phyloP scores from a whole-genome alignment of 2,113 vertebrate genomes.

The Tragelaphus strepsiceros region DNA sequence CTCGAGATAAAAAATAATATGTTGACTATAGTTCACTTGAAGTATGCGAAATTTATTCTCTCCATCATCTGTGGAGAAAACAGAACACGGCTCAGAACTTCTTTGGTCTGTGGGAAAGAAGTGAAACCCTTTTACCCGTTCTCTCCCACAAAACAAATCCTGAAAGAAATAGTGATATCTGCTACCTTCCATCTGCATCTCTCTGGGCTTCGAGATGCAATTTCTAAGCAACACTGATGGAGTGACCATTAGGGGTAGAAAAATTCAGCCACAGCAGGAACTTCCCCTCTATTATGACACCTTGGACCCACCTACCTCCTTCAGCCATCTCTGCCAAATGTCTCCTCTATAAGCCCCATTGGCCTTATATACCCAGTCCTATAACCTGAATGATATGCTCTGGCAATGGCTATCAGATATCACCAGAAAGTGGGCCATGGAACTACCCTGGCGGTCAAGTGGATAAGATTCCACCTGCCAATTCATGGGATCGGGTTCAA shows the following conservation, averaged over 20 bases:
- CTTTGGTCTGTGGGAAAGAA: neutral
- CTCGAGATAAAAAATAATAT: accelerated
- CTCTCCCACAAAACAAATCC: neutral
- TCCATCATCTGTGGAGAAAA: conserved; percentile 43
- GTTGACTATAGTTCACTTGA: accelerated
- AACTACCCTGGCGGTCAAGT: neutral
- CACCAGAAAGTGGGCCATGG: neutral
- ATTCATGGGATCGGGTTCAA: neutral
- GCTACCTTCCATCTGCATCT: neutral
- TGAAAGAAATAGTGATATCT: neutral
- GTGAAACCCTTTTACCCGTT: neutral
- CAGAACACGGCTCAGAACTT: neutral
- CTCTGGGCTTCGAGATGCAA: neutral
- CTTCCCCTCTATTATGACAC: neutral
- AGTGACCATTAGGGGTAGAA: neutral
- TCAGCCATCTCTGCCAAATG: neutral
- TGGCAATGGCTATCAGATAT: neutral
- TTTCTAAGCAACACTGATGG: neutral
- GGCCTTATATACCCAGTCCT: neutral
- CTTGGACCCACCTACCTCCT: neutral
- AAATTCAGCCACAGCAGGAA: neutral
- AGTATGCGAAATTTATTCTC: accelerated
- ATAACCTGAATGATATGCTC: neutral
- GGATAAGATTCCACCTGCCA: neutral
- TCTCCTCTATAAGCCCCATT: neutral